Percentiles rank a stretch among this genome's conserved stretches.
phyloP scores from a whole-genome alignment of 1,140 invertebrate species.

The Drosophila nannoptera region DNA sequence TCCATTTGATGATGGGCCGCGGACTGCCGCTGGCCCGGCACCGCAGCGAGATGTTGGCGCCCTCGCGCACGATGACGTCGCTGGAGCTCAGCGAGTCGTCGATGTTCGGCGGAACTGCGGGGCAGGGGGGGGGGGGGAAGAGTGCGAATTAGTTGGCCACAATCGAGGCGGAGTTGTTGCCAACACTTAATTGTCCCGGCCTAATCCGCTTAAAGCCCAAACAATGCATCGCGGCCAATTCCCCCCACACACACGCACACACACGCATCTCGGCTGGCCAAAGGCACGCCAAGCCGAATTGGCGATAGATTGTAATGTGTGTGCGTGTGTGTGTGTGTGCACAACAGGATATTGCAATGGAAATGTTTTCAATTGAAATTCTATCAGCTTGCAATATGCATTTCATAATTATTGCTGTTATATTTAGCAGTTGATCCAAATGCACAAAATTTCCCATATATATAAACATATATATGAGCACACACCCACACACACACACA shows the following conservation, averaged over 20 bases:
- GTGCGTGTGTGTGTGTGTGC: neutral
- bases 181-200: constrained; percentile 18
- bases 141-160: neutral
- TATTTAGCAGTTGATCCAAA: constrained; percentile 17
- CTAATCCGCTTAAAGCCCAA: constrained; percentile 25
- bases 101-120: constrained; percentile 94
- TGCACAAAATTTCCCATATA: constrained; percentile 5
- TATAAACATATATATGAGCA: neutral
- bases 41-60: constrained; percentile 90
- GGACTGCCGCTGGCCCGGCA: constrained; percentile 94
- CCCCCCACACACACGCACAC: neutral
- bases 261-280: neutral
- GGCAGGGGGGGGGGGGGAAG: constrained; percentile 53
- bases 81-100: constrained; percentile 93
- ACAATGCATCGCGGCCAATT: constrained; percentile 17
- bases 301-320: constrained; percentile 25
- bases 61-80: constrained; percentile 95
- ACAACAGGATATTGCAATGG: constrained; percentile 38
- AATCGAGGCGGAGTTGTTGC: neutral
- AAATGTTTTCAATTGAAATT: constrained; percentile 36
- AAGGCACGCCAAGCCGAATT: constrained; percentile 12
- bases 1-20: constrained; percentile 92
- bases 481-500: neutral
- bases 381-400: constrained; percentile 22
- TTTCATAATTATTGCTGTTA: constrained; percentile 25